phyloP scores from a whole-genome alignment of 2,113 vertebrate genomes.

The human (Homo sapiens) region GRCh38 chr16:26334001-26334500 shows the following conservation, averaged over 20 bases:
- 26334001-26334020: conserved; percentile 1
- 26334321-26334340: neutral
- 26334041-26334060: conserved; percentile 12
- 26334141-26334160: neutral
- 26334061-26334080: conserved; percentile 2
- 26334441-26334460: neutral
- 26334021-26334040: neutral
- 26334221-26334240: accelerated
- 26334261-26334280: too few species aligned
- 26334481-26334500: neutral
- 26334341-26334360: neutral
- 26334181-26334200: too few species aligned
- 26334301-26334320: neutral
- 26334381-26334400: neutral
- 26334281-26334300: neutral
- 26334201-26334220: neutral
- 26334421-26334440: neutral
- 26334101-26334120: neutral
- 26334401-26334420: neutral
- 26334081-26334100: neutral
- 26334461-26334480: neutral
- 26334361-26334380: neutral
- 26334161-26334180: neutral
- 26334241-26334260: neutral
- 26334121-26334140: neutral